phyloP scores from a whole-genome alignment of 2,113 vertebrate species.

The Acrocephalus arundinaceus region DNA sequence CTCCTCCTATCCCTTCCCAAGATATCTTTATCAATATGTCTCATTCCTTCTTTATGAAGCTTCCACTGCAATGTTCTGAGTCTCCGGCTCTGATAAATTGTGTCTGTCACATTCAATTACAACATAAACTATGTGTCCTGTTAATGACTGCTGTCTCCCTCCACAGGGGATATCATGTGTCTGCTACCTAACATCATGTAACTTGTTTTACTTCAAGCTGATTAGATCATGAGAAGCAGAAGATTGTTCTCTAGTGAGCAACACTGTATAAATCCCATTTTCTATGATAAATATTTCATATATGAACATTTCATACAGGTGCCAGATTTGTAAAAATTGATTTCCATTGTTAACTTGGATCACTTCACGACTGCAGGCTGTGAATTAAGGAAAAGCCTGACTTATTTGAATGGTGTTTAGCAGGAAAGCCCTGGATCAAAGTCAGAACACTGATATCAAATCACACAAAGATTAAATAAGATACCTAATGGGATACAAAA shows the following conservation, averaged over 20 bases:
- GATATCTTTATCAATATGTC: background rate
- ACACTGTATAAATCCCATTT: background rate
- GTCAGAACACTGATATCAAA: background rate
- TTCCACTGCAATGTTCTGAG: background rate
- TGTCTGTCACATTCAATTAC: conserved; percentile 2
- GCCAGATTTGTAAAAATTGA: conserved; percentile 5
- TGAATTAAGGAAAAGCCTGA: background rate
- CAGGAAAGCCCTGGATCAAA: background rate
- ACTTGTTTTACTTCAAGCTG: conserved; percentile 33
- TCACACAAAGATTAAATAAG: background rate
- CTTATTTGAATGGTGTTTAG: background rate
- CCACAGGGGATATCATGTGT: background rate
- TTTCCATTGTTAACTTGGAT: background rate
- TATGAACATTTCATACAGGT: background rate
- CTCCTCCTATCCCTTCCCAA: conserved; percentile 1
- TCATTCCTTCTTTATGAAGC: background rate
- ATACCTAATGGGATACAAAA: background rate
- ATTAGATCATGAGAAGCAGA: conserved; percentile 24
- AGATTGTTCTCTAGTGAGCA: background rate
- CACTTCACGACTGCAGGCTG: background rate
- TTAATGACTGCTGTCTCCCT: background rate
- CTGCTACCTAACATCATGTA: conserved; percentile 17
- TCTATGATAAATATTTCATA: conserved; percentile 24
- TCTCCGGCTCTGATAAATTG: conserved; percentile 16
- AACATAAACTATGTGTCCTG: background rate